Evolutionary conservation across 2,888 invertebrate species (phyloP).

Genomic region (Leptinotarsa rubiginosa): DNA sequence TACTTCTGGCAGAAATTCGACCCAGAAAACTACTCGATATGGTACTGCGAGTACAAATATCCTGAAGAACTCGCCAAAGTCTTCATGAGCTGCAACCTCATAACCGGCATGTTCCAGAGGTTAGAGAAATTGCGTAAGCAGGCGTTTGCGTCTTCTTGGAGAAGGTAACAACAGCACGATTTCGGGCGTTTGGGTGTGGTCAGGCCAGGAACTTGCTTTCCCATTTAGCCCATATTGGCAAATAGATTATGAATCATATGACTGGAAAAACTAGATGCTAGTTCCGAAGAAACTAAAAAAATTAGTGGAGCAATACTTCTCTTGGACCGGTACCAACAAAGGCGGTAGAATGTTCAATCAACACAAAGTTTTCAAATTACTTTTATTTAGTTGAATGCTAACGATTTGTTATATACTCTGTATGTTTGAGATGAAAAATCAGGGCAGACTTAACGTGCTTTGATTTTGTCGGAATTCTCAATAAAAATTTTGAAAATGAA

Average conservation of each 20-base stretch:
- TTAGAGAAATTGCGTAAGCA: constrained; percentile 98
- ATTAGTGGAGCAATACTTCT: constrained; percentile 89
- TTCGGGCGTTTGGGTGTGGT: constrained; percentile 98
- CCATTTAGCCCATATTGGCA: constrained; percentile 94
- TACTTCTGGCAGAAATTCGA: constrained; percentile 99
- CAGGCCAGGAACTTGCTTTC: constrained; percentile 94
- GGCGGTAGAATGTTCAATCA: constrained; percentile 94
- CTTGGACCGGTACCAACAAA: constrained; percentile 89
- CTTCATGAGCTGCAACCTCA: too few relatives aligned
- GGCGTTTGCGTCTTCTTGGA: constrained; percentile 97
- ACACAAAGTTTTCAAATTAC: constrained; percentile 97
- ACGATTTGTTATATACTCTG: constrained; percentile 12
- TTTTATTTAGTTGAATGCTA: neutral
- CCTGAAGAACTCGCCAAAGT: too few relatives aligned
- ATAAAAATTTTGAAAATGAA: too few relatives aligned
- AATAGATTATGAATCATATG: constrained; percentile 96
- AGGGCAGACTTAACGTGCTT: neutral
- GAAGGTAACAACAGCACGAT: constrained; percentile 91
- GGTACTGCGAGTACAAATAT: too few relatives aligned
- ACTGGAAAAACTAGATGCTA: constrained; percentile 93
- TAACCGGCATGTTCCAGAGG: too few relatives aligned
- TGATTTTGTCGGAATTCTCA: too few relatives aligned
- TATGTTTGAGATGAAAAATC: neutral
- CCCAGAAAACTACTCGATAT: constrained; percentile 94
- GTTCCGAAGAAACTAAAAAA: constrained; percentile 84